Evolutionary conservation across 1,140 invertebrate genomes (phyloP).

Genomic region (Anthonomus grandis): DNA sequence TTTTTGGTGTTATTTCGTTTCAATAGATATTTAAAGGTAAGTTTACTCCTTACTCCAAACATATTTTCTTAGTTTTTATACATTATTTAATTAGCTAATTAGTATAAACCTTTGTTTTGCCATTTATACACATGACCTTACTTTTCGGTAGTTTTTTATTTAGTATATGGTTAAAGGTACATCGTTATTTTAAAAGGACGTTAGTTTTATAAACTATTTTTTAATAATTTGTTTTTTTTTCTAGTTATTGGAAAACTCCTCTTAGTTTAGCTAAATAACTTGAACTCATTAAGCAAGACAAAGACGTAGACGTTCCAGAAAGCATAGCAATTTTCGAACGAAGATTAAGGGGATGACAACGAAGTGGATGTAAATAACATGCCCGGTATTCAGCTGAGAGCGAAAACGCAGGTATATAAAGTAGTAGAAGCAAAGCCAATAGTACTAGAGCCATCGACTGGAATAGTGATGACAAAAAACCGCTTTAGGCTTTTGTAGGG

Average conservation of each 20-base stretch:
- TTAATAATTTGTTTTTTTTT: background rate
- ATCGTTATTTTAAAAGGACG: background rate
- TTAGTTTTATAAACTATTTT: background rate
- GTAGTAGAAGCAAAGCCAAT: too few relatives aligned
- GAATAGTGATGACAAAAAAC: background rate
- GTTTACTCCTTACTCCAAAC: too few relatives aligned
- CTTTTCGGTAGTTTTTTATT: background rate
- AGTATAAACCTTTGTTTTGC: too few relatives aligned
- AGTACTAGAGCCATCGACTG: too few relatives aligned
- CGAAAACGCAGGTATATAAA: background rate
- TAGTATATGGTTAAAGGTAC: too few relatives aligned
- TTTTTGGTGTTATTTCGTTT: too few relatives aligned
- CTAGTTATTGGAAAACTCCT: background rate
- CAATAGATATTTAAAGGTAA: too few relatives aligned
- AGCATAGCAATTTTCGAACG: background rate
- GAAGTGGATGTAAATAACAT: background rate
- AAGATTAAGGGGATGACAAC: background rate
- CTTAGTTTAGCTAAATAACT: background rate
- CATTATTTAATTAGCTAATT: too few relatives aligned
- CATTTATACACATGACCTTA: background rate
- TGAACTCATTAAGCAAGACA: too few relatives aligned
- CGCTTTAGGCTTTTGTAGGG: background rate
- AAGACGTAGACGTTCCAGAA: background rate
- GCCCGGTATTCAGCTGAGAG: background rate
- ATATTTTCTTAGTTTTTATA: too few relatives aligned